Conservation (phyloP, 2,888 invertebrate genomes). For the Octonoba sinensis region DNA sequence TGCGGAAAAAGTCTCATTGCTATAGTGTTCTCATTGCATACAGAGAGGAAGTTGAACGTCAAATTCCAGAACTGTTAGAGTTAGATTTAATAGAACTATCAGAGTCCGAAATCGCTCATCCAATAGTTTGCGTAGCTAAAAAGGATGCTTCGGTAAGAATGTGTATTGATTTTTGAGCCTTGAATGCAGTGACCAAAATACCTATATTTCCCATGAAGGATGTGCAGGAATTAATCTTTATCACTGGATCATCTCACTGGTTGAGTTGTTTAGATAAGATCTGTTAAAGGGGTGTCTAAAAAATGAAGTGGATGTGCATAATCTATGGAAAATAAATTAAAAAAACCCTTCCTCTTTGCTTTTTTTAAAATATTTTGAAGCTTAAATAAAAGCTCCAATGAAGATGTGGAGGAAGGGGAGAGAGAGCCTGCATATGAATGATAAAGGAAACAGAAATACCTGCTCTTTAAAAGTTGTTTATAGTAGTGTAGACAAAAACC, state of each 20-base stretch:
- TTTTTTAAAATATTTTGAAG: too few relatives aligned
- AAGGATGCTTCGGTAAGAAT: slow-evolving; percentile 19
- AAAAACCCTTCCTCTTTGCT: too few relatives aligned
- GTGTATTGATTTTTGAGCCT: slow-evolving; percentile 9
- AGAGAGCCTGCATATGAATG: too few relatives aligned
- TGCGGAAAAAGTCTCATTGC: neutral
- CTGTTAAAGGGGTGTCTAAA: slow-evolving; percentile 1
- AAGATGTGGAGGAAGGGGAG: too few relatives aligned
- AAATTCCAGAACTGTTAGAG: slow-evolving; percentile 12
- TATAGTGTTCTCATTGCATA: too few relatives aligned
- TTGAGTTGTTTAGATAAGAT: slow-evolving; percentile 19
- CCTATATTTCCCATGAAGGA: slow-evolving; percentile 6
- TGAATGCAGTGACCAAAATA: slow-evolving; percentile 12
- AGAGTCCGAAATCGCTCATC: slow-evolving; percentile 9
- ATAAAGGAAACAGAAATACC: too few relatives aligned
- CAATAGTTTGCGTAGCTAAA: too few relatives aligned
- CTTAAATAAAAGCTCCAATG: too few relatives aligned
- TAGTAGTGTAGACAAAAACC: too few relatives aligned
- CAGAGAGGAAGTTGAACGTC: too few relatives aligned
- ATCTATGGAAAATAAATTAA: too few relatives aligned
- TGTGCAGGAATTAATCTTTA: slow-evolving; percentile 15
- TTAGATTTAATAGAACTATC: slow-evolving; percentile 1
- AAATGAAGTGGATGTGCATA: slow-evolving; percentile 15
- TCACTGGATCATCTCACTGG: slow-evolving; percentile 2
- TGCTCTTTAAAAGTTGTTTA: too few relatives aligned